Percentiles rank a stretch among this genome's conserved stretches.
These are phyloP conservation scores for Sclerurus mexicanus DNA, from an alignment of 2,113 vertebrate species.

Conservation along the genomic window DNA sequence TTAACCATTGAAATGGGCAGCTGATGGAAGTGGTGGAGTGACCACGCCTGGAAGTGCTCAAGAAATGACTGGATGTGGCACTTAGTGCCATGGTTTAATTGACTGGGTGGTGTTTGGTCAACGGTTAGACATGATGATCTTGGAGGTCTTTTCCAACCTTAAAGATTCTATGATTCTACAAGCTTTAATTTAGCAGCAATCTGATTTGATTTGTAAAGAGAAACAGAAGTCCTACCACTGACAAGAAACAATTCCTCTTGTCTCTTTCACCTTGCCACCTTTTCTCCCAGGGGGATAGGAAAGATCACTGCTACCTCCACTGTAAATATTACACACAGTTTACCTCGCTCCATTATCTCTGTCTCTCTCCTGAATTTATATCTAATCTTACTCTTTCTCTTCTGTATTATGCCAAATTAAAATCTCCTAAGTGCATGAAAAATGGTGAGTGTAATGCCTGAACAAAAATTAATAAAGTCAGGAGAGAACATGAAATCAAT, in stretches of 20 bases:
- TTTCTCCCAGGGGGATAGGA: neutral
- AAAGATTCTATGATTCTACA: neutral
- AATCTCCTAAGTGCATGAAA: constrained; percentile 25
- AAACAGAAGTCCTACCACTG: neutral
- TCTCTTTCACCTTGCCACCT: neutral
- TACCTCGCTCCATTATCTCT: neutral
- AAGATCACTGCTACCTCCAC: neutral
- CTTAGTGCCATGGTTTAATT: neutral
- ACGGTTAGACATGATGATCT: neutral
- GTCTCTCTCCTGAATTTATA: neutral
- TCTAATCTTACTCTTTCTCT: neutral
- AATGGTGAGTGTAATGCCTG: constrained; percentile 32
- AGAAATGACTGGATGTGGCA: neutral
- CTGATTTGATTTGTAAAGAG: neutral
- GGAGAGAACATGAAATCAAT: constrained; percentile 55
- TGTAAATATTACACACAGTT: neutral
- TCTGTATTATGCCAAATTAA: neutral
- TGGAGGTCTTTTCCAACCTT: neutral
- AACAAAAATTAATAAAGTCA: constrained; percentile 57
- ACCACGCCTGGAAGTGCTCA: neutral
- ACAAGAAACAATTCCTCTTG: neutral
- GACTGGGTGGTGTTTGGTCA: neutral
- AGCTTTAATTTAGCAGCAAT: neutral
- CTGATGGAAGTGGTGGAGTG: neutral
- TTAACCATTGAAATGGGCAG: neutral